These are phyloP conservation scores for Catalaphyllia jardinei DNA, from an alignment of 64 coral and sea anemone species.

Conservation along the genomic window DNA sequence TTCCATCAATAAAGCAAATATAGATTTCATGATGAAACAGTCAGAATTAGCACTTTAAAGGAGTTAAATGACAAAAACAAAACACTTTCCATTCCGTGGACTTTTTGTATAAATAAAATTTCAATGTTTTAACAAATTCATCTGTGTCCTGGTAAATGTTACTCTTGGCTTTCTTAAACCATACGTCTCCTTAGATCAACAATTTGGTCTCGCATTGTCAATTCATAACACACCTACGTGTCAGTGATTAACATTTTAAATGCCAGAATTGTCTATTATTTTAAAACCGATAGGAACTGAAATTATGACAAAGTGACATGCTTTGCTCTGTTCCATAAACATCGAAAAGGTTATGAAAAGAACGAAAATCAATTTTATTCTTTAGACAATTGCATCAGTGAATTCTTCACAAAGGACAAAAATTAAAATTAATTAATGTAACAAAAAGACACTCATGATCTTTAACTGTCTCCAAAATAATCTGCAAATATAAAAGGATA, in stretches of 20 bases:
- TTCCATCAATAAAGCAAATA: not conserved
- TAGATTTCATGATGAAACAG: not conserved
- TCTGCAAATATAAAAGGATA: too few relatives aligned
- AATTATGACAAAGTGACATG: too few relatives aligned
- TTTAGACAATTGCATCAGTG: too few relatives aligned
- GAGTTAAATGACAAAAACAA: not conserved
- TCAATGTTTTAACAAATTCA: not conserved
- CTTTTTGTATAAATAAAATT: not conserved
- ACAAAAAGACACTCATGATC: too few relatives aligned
- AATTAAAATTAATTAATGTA: too few relatives aligned
- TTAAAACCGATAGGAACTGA: too few relatives aligned
- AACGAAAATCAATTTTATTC: too few relatives aligned
- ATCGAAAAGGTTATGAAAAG: too few relatives aligned
- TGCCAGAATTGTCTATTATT: not conserved
- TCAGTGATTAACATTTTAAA: constrained; percentile 24
- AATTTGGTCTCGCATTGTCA: not conserved
- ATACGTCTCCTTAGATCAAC: constrained; percentile 6
- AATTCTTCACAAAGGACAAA: too few relatives aligned
- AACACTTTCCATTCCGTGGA: not conserved
- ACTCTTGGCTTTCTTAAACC: not conserved
- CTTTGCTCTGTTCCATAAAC: too few relatives aligned
- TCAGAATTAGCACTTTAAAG: not conserved
- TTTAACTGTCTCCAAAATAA: too few relatives aligned
- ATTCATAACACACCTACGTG: not conserved
- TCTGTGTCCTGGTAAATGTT: not conserved